phyloP scores from a whole-genome alignment of 2,797 vertebrate species.

The Fundulus diaphanus region DNA sequence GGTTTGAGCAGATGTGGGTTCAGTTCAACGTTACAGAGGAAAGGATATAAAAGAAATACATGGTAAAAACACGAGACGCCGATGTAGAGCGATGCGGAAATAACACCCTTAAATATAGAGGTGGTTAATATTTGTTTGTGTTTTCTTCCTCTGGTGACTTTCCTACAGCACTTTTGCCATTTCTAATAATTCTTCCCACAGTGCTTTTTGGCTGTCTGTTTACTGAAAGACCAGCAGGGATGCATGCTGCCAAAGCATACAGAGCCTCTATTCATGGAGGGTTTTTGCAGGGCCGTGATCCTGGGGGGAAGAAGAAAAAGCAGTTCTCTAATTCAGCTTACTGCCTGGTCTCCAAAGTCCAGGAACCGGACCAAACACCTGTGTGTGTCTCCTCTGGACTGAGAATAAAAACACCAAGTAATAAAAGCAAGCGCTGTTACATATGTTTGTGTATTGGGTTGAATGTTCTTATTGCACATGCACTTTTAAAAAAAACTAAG shows the following conservation, averaged over 20 bases:
- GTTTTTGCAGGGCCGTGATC: constrained; percentile 52
- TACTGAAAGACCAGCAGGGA: constrained; percentile 60
- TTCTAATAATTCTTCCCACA: constrained; percentile 53
- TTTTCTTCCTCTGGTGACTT: constrained; percentile 36
- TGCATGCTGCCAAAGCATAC: constrained; percentile 53
- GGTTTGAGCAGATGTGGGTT: constrained; percentile 42
- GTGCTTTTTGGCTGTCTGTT: constrained; percentile 62
- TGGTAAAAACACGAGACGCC: not conserved
- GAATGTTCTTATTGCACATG: not conserved
- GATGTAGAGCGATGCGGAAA: constrained; percentile 9
- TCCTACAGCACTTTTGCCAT: constrained; percentile 41
- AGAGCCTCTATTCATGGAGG: constrained; percentile 77
- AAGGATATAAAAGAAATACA: constrained; percentile 3
- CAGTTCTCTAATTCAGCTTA: constrained; percentile 26
- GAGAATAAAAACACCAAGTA: constrained; percentile 9
- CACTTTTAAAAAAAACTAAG: not conserved
- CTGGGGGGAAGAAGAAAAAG: constrained; percentile 54
- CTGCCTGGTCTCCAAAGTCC: constrained; percentile 32
- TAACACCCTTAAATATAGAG: constrained; percentile 14
- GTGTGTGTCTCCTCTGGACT: constrained; percentile 20
- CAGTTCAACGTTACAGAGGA: constrained; percentile 29
- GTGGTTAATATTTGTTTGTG: constrained; percentile 25
- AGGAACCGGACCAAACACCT: constrained; percentile 45
- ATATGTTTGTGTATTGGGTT: not conserved
- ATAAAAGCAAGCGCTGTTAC: not conserved